Base-by-base conservation (phyloP, 2,888 invertebrate species). In the Limnephilus lunatus region DNA sequence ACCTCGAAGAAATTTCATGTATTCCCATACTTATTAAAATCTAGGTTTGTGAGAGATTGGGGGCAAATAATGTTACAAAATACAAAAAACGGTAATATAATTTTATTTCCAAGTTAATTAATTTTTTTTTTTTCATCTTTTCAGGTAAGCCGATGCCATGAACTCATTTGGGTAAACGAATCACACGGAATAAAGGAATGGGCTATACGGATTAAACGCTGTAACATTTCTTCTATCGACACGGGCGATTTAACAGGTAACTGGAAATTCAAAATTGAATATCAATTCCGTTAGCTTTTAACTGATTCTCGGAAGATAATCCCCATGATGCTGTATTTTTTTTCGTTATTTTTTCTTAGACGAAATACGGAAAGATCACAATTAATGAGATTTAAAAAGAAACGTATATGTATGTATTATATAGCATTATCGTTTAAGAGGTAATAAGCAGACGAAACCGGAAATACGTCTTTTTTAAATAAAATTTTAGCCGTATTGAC, bases 201-300 rank as follows among this genome's bases (percentile, higher is more conserved):
- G 88, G 25, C 80, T 31, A 68, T 44, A 80, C 35, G 81, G 35
- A 68, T 80, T 44, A 35, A 81, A 80, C 35, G 86, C 7, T 14
- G 44, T n/a, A 86, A 86, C n/a, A 44, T 44, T 44, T 86, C 68
- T 68, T 86, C 48, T 30, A 35, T 48, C 44, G 39, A 48, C 86
- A 44, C 81, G 19, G 39, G 81, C 88, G 81, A 81, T 89, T 89
- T 89, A 89, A 80, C 80, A 81, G 88, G 88, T 89, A 89, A 89
- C 88, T 81, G 80, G 88, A 89, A 35, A 89, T 89, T 44, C 80
- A n/a, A 89, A 89, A 80, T 86, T 48, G 30, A 68, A 68, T 9
- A 68, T 68, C 68, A 39, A 86, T 86, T 86, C 35, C n/a, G 86
- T 44, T 48, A 14, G 85, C 35, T 85, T 85, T 86, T 35, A 44